Evolutionary conservation across 2,888 invertebrate genomes (phyloP).

Genomic region (Timema cristinae): DNA sequence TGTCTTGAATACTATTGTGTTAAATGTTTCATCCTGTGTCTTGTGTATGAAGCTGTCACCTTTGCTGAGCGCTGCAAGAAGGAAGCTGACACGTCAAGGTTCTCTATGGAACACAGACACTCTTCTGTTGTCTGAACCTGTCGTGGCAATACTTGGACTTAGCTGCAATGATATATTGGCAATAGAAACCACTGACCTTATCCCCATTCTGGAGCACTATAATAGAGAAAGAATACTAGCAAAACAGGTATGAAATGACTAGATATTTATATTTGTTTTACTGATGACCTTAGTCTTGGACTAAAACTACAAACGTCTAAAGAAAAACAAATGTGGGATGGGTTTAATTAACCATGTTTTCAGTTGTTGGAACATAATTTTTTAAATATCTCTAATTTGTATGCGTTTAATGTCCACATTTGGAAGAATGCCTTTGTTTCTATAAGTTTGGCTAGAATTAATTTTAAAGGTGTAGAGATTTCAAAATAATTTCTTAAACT

Average conservation of each 20-base stretch:
- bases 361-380: too few species aligned
- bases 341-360: too few species aligned
- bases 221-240: slow-evolving; percentile 16
- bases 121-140: not conserved
- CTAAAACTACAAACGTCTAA: too few species aligned
- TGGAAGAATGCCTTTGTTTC: too few species aligned
- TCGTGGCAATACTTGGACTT: slow-evolving; percentile 23
- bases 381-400: too few species aligned
- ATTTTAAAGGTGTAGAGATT: too few species aligned
- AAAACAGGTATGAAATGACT: not conserved
- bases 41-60: slow-evolving; percentile 20
- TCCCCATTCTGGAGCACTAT: slow-evolving; percentile 25
- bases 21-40: not conserved
- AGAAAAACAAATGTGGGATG: too few species aligned
- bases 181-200: slow-evolving; percentile 24
- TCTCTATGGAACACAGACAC: slow-evolving; percentile 20
- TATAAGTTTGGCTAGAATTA: too few species aligned
- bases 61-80: slow-evolving; percentile 17
- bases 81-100: not conserved
- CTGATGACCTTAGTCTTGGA: too few species aligned
- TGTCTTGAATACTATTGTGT: not conserved
- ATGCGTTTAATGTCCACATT: too few species aligned
- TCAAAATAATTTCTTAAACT: too few species aligned
- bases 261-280: too few species aligned
- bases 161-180: slow-evolving; percentile 24